Conservation (phyloP, 2,113 vertebrate species). For the Cyprinodon tularosa region DNA sequence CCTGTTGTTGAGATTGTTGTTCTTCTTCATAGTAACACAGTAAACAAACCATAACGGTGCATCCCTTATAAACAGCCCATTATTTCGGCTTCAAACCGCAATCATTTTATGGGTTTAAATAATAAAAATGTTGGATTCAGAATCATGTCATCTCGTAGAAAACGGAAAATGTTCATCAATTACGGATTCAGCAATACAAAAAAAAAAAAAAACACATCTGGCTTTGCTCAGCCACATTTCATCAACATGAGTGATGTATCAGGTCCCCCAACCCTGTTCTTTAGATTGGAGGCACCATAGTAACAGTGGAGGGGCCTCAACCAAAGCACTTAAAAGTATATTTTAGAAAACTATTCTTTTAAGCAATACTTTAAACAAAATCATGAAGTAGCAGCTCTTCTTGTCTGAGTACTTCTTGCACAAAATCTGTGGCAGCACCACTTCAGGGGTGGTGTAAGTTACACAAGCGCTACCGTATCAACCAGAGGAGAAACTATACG, state of each 20-base stretch:
- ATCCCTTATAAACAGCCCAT: not conserved
- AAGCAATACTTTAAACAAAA: not conserved
- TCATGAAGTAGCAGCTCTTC: not conserved
- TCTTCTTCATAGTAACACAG: not conserved
- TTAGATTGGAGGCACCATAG: not conserved
- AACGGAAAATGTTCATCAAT: no score
- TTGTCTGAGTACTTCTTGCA: not conserved
- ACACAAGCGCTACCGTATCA: constrained; percentile 7
- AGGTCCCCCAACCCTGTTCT: not conserved
- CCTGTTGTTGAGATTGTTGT: not conserved
- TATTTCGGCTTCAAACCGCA: not conserved
- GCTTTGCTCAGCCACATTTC: no score
- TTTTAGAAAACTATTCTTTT: not conserved
- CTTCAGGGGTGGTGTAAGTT: constrained; percentile 15
- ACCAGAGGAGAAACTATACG: constrained; percentile 19
- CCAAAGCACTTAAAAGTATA: not conserved
- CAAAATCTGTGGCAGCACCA: not conserved
- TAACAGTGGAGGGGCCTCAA: no score
- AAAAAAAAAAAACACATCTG: no score
- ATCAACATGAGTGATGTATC: not conserved
- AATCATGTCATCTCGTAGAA: no score
- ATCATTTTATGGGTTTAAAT: not conserved
- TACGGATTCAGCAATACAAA: no score
- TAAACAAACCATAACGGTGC: not conserved
- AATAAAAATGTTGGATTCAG: no score